A percentile compares a stretch with the other conserved stretches of the same genome.
Conservation (phyloP, 2,888 invertebrate species). For the Pristionchus exspectatus region DNA sequence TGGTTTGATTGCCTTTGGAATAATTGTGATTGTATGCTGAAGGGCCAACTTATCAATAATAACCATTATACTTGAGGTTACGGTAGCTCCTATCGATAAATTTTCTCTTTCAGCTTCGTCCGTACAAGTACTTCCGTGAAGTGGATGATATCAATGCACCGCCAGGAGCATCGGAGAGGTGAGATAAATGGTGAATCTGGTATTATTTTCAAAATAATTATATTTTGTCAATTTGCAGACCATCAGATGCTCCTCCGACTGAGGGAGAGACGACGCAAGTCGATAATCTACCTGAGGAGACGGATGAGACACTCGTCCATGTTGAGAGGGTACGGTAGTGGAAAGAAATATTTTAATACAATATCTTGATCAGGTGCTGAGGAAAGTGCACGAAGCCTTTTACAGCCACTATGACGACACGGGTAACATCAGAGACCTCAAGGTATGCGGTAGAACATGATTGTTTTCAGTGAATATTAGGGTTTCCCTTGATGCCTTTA, state of each 20-base stretch:
- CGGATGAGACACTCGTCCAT: slow-evolving; percentile 44
- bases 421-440: slow-evolving; percentile 64
- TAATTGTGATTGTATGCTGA: no score
- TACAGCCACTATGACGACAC: slow-evolving; percentile 85
- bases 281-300: slow-evolving; percentile 12
- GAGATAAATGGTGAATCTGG: not conserved
- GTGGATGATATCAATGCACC: slow-evolving; percentile 97
- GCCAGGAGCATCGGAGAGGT: slow-evolving; percentile 25
- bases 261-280: not conserved
- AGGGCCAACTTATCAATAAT: no score
- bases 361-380: slow-evolving; percentile 62
- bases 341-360: not conserved
- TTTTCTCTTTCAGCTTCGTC: slow-evolving; percentile 79
- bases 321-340: not conserved
- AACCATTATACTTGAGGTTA: no score
- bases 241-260: not conserved
- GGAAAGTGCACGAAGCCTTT: slow-evolving; percentile 87
- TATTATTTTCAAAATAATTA: not conserved
- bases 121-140: slow-evolving; percentile 80
- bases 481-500: no score
- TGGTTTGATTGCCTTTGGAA: no score
- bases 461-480: not conserved
- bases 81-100: not conserved
- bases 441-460: slow-evolving; percentile 58
- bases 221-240: not conserved